Base-by-base conservation (phyloP, 53 echinoderm and acorn worm genomes). In the Echinometra lucunter region DNA sequence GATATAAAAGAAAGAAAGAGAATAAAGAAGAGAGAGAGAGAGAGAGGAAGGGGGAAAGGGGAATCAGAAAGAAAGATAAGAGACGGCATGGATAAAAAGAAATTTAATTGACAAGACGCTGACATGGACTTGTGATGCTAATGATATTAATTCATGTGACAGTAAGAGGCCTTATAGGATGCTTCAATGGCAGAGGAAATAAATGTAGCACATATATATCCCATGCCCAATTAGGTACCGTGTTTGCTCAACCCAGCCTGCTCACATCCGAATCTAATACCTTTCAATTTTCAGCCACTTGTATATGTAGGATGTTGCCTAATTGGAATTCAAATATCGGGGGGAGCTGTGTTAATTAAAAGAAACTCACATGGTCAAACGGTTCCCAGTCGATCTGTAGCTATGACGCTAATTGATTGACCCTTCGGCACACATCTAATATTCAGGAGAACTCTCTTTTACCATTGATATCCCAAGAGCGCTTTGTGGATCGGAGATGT, bases 391-490 rank as follows among this genome's bases (percentile, higher is more conserved):
- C 58, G 89, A 37, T 89, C 58, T 89, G 60, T 57, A 57, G 57
- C 89, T 37, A 89, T 89, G 89, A 60, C 89, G 89, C 89, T 89
- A 89, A 89, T 89, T 89, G 89, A 89, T 89, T 89, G 89, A 89
- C 89, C 89, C 58, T 13, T 38, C 37, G 89, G 89, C 57, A 38
- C 89, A 58, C 89, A 89, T 89, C 58, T 89, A 58, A 89, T 89
- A 58, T 89, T 89, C 89, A 89, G 58, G 16, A 58, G 47, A n/a
- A 89, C 37, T 60, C 89, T 89, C 40, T 89, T 89, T 89, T 89
- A 37, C 34, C 38, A 60, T 89, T 23, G 60, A 60, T 89, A 89
- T 89, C 89, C 89, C 89, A 60, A 60, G 7, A 89, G 60, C 60
- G 40, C 60, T 89, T 57, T 40, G 17, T 58, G 23, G 60, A 63